Conservation (phyloP, 1,140 invertebrate genomes). For the Hyposmocoma kahamanoa region DNA sequence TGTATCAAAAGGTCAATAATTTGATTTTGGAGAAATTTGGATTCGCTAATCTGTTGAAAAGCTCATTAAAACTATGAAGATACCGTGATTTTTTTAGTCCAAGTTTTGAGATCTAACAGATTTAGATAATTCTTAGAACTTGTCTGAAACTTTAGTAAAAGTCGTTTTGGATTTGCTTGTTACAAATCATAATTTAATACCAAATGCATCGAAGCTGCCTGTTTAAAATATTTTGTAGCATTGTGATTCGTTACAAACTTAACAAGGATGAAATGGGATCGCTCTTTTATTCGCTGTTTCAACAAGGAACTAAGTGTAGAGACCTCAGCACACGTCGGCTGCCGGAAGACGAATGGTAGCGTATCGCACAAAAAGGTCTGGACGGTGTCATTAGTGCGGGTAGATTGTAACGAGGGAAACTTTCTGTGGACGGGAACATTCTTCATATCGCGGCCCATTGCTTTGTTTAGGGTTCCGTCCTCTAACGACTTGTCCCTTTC, state of each 20-base stretch:
- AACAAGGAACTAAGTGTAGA: constrained; percentile 19
- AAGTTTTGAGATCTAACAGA: no score
- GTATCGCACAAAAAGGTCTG: constrained; percentile 50
- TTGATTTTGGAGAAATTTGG: constrained; percentile 25
- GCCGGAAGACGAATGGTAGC: constrained; percentile 52
- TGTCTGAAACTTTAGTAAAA: no score
- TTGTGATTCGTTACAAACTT: no score
- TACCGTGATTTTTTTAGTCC: no score
- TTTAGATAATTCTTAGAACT: no score
- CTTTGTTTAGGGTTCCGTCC: constrained; percentile 35
- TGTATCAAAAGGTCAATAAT: constrained; percentile 46
- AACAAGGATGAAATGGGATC: no score
- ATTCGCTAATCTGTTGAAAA: background rate
- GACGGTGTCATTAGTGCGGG: constrained; percentile 51
- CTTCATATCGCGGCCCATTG: constrained; percentile 40
- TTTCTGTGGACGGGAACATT: constrained; percentile 35
- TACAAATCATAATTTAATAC: no score
- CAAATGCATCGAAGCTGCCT: no score
- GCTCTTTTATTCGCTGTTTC: constrained; percentile 22
- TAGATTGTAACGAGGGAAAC: constrained; percentile 38
- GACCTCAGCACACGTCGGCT: constrained; percentile 37
- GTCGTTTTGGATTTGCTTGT: no score
- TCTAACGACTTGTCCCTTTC: constrained; percentile 28
- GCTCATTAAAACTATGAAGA: no score
- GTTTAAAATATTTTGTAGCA: no score